Evolutionary conservation across 2,888 invertebrate genomes (phyloP), one percentile per base, ranked within the genome.

Genomic region (Drosophila anomelani): DNA sequence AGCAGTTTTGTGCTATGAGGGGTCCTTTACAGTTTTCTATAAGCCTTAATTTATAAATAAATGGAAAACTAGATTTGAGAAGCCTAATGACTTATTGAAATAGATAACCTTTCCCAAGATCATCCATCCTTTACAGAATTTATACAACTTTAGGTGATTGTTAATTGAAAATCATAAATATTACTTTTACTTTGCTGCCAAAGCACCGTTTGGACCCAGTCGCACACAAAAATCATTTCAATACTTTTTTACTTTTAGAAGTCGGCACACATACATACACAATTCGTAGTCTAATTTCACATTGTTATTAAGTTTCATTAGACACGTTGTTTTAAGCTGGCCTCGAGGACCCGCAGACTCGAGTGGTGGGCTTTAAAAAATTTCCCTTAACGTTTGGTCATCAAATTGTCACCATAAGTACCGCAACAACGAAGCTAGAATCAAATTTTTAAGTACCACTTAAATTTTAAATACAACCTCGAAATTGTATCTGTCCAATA

Each of bases 201-300:
- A 70, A 53, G 20, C 17, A 8, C 1, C 8, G 5, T 15, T 23
- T 23, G 15, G 13, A 12, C 12, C 6, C 72, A 62, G 39, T 17
- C 34, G 13, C 15, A 38, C 26, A 51, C 34, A 55, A 54, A 54
- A 69, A 15, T 23, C 59, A 67, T 74, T 78, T 86, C 85, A 86
- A 56, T 74, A 54, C 70, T 77, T 77, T 83, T 84, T 85, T 85
- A 85, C 79, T 76, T 87, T 84, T 84, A 85, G 82, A 87, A 87
- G 79, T 79, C 85, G 84, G 84, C 85, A 87, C 85, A 84, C 79
- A 79, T 47, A 63, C 87, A 87, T 80, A 76, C 78, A 75, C 41
- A 67, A 56, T 76, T 70, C 46, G 76, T 61, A 75, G 41, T 36
- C 41, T 29, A 36, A 56, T 54, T 32, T 67, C 55, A 56, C 29